phyloP scores from a whole-genome alignment of 35 echinoderm and acorn worm species.

The Apostichopus parvimensis region DNA sequence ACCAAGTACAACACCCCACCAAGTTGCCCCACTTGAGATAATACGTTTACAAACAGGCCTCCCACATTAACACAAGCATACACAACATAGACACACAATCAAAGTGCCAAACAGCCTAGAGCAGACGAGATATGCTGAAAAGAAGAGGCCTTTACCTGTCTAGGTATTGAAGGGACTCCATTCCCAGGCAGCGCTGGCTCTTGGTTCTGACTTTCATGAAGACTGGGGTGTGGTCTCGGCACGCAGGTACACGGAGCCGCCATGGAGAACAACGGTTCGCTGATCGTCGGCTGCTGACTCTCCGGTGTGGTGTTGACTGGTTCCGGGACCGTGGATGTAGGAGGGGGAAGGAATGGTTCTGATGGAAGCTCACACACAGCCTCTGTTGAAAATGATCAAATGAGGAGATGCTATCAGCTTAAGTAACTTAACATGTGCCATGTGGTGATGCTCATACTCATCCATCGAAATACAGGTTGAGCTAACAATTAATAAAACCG shows the following conservation, averaged over 20 bases:
- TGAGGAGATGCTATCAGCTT: no score
- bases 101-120: no score
- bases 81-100: no score
- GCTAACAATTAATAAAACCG: no score
- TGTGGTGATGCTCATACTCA: no score
- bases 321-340: not conserved
- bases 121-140: no score
- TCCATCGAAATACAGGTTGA: no score
- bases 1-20: no score
- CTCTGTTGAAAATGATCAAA: not conserved
- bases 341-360: constrained; percentile 10
- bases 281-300: not conserved
- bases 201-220: not conserved
- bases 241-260: constrained; percentile 28
- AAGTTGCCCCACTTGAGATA: no score
- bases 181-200: not conserved
- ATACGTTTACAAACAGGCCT: no score
- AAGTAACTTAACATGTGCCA: no score
- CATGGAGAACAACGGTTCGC: constrained; percentile 17
- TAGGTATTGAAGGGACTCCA: not conserved
- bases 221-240: constrained; percentile 30
- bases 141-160: not conserved
- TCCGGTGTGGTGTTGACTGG: constrained; percentile 11
- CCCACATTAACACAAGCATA: no score
- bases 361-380: constrained; percentile 15